A percentile compares a stretch with the other conserved stretches of the same genome.
These are phyloP conservation scores for Gymnocheta viridis DNA, from an alignment of 2,888 invertebrate species.

Conservation along the genomic window DNA sequence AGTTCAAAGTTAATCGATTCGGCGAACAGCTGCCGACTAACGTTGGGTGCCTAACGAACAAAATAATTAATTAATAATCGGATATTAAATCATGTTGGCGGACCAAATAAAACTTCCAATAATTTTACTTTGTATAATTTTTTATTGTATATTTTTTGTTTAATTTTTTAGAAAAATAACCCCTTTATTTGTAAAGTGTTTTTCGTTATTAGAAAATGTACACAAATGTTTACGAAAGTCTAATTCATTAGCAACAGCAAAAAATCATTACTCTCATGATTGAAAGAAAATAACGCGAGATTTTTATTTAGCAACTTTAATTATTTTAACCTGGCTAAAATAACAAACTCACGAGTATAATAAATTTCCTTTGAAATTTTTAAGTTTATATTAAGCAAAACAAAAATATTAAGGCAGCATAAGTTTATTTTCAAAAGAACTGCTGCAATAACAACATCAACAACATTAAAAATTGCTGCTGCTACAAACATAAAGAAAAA, in stretches of 20 bases:
- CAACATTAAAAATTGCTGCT: constrained; percentile 32
- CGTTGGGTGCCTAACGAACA: no score
- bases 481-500: constrained; percentile 24
- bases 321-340: constrained; percentile 52
- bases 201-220: background rate
- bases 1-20: no score
- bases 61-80: no score
- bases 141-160: background rate
- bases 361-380: constrained; percentile 64
- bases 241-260: no score
- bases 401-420: constrained; percentile 58
- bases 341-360: constrained; percentile 60
- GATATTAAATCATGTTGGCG: no score
- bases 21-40: no score
- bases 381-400: constrained; percentile 71
- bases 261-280: constrained; percentile 8
- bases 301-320: constrained; percentile 24
- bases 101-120: no score
- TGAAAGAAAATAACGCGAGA: constrained; percentile 7
- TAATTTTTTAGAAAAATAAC: background rate
- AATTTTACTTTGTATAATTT: no score
- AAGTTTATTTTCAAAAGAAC: constrained; percentile 73
- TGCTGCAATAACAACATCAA: constrained; percentile 51
- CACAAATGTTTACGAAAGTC: background rate
- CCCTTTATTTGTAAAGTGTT: background rate